phyloP scores from a whole-genome alignment of 2,888 invertebrate genomes.

The Hyposoter dolosus region DNA sequence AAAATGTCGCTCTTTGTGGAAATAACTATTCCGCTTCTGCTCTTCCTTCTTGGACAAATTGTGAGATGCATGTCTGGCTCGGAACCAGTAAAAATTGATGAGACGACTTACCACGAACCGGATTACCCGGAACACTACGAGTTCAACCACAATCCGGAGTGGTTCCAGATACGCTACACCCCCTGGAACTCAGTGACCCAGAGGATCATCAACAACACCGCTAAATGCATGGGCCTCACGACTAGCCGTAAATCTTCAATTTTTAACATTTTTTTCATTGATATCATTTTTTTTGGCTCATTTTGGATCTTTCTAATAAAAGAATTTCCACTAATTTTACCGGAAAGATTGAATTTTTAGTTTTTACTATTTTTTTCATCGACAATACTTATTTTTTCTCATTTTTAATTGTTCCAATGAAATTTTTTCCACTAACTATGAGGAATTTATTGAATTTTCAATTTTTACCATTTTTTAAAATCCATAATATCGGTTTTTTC shows the following conservation, averaged over 20 bases:
- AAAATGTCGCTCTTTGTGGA: conserved; percentile 78
- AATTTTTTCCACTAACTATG: too few relatives aligned
- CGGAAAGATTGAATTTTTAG: too few relatives aligned
- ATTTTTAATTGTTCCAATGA: too few relatives aligned
- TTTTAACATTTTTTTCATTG: background rate
- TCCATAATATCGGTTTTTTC: too few relatives aligned
- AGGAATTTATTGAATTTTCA: too few relatives aligned
- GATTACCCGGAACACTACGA: conserved; percentile 24
- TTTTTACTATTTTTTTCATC: too few relatives aligned
- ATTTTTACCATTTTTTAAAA: too few relatives aligned
- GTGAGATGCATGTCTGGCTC: conserved; percentile 76
- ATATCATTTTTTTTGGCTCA: background rate
- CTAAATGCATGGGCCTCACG: conserved; percentile 74
- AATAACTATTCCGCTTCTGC: conserved; percentile 76
- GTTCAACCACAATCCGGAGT: background rate
- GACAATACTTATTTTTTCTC: too few relatives aligned
- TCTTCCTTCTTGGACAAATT: conserved; percentile 77
- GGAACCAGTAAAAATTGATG: conserved; percentile 68
- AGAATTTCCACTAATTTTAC: too few relatives aligned
- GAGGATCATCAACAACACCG: conserved; percentile 74
- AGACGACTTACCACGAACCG: conserved; percentile 74
- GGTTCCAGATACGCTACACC: conserved; percentile 70
- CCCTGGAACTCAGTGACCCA: conserved; percentile 76
- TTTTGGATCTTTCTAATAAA: too few relatives aligned
- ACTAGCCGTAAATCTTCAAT: conserved; percentile 71